These are phyloP conservation scores for Gisinianus flammeolus DNA, from an alignment of 2,888 invertebrate species.

Conservation along the genomic window DNA sequence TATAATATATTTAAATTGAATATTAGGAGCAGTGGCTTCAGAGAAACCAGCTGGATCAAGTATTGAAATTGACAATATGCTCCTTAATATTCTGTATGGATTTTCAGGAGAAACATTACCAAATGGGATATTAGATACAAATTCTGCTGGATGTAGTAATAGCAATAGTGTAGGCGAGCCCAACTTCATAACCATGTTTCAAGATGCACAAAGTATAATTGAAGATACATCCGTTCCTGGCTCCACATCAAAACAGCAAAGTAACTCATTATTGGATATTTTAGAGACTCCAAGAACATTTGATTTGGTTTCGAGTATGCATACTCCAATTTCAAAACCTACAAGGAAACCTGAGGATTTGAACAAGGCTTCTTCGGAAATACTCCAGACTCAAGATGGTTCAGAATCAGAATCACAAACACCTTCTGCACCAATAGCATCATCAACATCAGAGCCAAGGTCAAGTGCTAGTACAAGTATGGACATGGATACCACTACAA, in stretches of 20 bases:
- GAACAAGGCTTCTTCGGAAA: background rate
- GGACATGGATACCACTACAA: background rate
- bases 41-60: background rate
- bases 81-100: constrained; percentile 33
- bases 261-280: constrained; percentile 25
- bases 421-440: background rate
- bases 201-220: constrained; percentile 43
- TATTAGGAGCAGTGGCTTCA: background rate
- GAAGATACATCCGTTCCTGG: constrained; percentile 38
- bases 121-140: background rate
- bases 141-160: background rate
- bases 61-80: constrained; percentile 29
- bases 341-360: background rate
- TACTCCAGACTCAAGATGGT: background rate
- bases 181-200: constrained; percentile 46
- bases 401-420: background rate
- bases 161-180: constrained; percentile 35
- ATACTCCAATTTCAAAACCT: constrained; percentile 22
- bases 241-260: constrained; percentile 23
- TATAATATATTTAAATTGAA: background rate
- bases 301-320: constrained; percentile 2
- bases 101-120: constrained; percentile 3
- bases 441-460: background rate
- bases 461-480: background rate
- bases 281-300: constrained; percentile 32